Conservation (phyloP, 2,888 invertebrate species). For the Iselma pallidipennis region DNA sequence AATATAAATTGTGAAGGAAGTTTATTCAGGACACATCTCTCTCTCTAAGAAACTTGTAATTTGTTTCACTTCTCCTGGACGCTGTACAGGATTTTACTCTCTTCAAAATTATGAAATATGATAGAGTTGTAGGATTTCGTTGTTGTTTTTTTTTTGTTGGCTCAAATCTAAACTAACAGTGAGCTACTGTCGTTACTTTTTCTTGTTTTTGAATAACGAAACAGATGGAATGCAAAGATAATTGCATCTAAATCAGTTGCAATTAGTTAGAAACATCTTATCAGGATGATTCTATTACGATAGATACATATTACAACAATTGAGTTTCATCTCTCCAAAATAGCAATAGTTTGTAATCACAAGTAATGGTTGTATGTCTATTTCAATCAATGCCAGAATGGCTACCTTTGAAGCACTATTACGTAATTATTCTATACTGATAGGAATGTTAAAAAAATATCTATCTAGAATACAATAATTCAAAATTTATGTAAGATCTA, state of each 20-base stretch:
- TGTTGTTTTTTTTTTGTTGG: background rate
- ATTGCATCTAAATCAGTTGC: background rate
- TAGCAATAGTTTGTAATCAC: too few relatives aligned
- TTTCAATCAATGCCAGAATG: background rate
- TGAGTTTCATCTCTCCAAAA: background rate
- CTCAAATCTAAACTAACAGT: too few relatives aligned
- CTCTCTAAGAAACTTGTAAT: slow-evolving; percentile 2
- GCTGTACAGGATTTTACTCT: slow-evolving; percentile 9
- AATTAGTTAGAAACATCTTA: background rate
- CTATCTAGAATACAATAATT: background rate
- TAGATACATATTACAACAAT: background rate
- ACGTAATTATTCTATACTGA: background rate
- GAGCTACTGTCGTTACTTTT: background rate
- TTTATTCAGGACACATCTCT: background rate
- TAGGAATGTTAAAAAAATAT: background rate
- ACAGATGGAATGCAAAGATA: background rate
- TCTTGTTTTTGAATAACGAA: background rate
- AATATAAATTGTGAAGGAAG: background rate
- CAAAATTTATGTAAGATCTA: too few relatives aligned
- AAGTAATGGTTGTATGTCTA: background rate
- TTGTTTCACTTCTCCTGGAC: slow-evolving; percentile 15
- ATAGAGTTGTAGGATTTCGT: background rate
- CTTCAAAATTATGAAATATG: slow-evolving; percentile 16
- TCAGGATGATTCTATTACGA: background rate
- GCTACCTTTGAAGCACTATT: background rate